A percentile compares a stretch with the other conserved stretches of the same genome.
These are phyloP conservation scores for Cheilosia grossa DNA, from an alignment of 2,888 invertebrate genomes.

Conservation along the genomic window DNA sequence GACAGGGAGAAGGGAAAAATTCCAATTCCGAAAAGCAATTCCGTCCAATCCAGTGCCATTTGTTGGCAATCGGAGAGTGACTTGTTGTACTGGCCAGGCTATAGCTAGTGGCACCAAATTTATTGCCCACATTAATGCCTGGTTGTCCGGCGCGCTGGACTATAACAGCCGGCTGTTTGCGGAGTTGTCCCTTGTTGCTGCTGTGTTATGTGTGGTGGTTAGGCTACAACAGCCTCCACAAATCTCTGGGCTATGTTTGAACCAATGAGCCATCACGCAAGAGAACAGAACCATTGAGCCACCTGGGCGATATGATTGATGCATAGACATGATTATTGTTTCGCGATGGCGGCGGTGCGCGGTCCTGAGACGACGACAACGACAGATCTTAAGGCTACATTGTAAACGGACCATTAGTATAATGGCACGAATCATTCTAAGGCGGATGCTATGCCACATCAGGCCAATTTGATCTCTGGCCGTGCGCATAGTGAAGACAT, in stretches of 20 bases:
- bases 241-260: conserved; percentile 60
- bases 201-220: conserved; percentile 51
- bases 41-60: conserved; percentile 69
- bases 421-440: conserved; percentile 69
- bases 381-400: conserved; percentile 59
- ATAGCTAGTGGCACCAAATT: conserved; percentile 68
- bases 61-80: conserved; percentile 71
- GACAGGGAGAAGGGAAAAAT: conserved; percentile 29
- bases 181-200: conserved; percentile 56
- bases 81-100: conserved; percentile 58
- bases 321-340: conserved; percentile 73
- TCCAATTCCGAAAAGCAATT: conserved; percentile 68
- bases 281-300: conserved; percentile 66
- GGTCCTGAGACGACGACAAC: conserved; percentile 37
- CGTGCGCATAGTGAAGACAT: conserved; percentile 70
- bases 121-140: conserved; percentile 74
- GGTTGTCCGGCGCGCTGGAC: conserved; percentile 52
- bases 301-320: conserved; percentile 74
- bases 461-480: conserved; percentile 70
- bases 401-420: conserved; percentile 73
- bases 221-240: conserved; percentile 60
- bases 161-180: conserved; percentile 60
- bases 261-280: conserved; percentile 58
- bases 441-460: conserved; percentile 58
- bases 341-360: conserved; percentile 61